Percentiles rank a stretch among this genome's conserved stretches.
phyloP scores from a whole-genome alignment of 2,113 vertebrate species.

The Riparia riparia region DNA sequence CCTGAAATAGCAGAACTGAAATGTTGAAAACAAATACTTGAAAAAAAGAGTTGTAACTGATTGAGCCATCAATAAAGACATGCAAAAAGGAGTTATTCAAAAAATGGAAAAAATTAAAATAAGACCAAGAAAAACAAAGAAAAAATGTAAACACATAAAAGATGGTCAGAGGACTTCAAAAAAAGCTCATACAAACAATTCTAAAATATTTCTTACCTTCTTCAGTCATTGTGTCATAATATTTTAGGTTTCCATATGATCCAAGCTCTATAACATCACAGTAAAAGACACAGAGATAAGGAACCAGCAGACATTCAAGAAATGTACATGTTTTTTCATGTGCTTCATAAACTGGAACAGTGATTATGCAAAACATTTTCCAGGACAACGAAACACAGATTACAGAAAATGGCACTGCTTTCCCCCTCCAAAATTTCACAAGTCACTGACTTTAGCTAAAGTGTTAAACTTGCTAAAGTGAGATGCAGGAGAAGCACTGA shows the following conservation, averaged over 20 bases:
- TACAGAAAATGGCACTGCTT: slow-evolving; percentile 39
- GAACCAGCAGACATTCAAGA: slow-evolving; percentile 87
- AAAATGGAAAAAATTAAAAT: slow-evolving; percentile 50
- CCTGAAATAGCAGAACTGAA: slow-evolving; percentile 60
- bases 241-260: slow-evolving; percentile 99
- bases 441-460: background rate
- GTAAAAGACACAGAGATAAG: slow-evolving; percentile 96
- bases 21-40: slow-evolving; percentile 54
- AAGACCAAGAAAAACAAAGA: slow-evolving; percentile 54
- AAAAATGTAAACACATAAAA: slow-evolving; percentile 67
- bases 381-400: slow-evolving; percentile 61
- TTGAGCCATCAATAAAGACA: slow-evolving; percentile 79
- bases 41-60: slow-evolving; percentile 6
- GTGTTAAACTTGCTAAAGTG: background rate
- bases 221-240: slow-evolving; percentile 99
- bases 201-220: slow-evolving; percentile 96
- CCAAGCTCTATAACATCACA: slow-evolving; percentile 98
- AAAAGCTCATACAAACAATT: slow-evolving; percentile 79
- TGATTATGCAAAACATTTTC: slow-evolving; percentile 63
- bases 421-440: slow-evolving; percentile 25
- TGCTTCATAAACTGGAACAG: slow-evolving; percentile 77
- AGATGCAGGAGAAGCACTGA: background rate
- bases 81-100: slow-evolving; percentile 60
- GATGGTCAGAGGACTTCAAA: slow-evolving; percentile 63
- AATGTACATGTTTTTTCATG: slow-evolving; percentile 74